Evolutionary conservation across 2,113 vertebrate genomes (phyloP).

Genomic region (Hyaena hyaena): DNA sequence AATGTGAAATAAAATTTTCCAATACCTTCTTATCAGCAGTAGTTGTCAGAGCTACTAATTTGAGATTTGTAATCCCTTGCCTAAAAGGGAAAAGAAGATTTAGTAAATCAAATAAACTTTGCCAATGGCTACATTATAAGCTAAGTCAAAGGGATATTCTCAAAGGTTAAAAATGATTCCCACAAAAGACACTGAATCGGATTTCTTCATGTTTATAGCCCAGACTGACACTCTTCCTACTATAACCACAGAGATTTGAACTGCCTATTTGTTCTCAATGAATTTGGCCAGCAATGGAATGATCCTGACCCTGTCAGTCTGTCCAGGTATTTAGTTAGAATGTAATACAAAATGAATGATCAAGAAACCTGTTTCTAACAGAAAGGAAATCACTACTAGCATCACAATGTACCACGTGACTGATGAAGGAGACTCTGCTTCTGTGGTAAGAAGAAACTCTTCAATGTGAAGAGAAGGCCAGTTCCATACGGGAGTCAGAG

Average conservation of each 20-base stretch:
- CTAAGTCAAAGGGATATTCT: background rate
- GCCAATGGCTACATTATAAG: background rate
- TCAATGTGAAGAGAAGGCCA: constrained; percentile 90
- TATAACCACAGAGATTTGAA: background rate
- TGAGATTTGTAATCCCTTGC: constrained; percentile 90
- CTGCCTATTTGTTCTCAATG: background rate
- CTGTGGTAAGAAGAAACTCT: constrained; percentile 94
- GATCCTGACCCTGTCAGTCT: background rate
- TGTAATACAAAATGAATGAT: background rate
- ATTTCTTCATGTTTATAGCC: background rate
- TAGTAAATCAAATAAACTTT: constrained; percentile 34
- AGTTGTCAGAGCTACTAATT: constrained; percentile 91
- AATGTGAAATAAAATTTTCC: background rate
- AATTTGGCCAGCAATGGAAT: background rate
- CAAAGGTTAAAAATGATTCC: background rate
- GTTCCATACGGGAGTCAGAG: constrained; percentile 90
- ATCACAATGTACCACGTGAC: constrained; percentile 83
- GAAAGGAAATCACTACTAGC: background rate
- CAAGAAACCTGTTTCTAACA: background rate
- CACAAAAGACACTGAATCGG: background rate
- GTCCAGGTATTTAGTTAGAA: background rate
- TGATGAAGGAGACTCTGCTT: constrained; percentile 90
- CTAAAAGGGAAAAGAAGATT: constrained; percentile 81
- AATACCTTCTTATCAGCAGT: constrained; percentile 83
- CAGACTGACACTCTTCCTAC: background rate